These are phyloP conservation scores for Lasioglossum albipes DNA, from an alignment of 1,140 invertebrate species.

Conservation along the genomic window DNA sequence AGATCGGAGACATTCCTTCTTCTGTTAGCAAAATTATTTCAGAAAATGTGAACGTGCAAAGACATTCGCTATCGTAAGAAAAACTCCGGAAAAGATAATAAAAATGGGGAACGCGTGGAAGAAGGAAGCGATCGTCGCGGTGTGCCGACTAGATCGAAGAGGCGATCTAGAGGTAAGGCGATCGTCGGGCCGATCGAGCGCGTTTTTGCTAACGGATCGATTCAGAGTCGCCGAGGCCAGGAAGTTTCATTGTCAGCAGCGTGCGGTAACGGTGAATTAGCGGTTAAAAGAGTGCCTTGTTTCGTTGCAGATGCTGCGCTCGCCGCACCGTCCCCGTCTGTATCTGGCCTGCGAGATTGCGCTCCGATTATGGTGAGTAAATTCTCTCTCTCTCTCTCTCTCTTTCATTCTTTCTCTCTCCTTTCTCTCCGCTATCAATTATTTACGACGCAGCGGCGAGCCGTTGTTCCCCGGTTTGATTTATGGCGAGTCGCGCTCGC, in stretches of 20 bases:
- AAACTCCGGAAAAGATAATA: too few relatives aligned
- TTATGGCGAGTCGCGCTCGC: conserved; percentile 21
- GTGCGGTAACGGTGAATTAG: conserved; percentile 57
- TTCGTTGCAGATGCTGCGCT: conserved; percentile 62
- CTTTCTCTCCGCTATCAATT: conserved; percentile 42
- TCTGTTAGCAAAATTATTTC: too few relatives aligned
- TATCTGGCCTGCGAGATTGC: conserved; percentile 58
- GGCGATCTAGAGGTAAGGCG: neutral
- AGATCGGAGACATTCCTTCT: too few relatives aligned
- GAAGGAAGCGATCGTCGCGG: neutral
- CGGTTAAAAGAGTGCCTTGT: conserved; percentile 49
- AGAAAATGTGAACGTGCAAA: too few relatives aligned
- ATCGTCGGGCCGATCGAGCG: conserved; percentile 30
- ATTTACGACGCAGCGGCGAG: conserved; percentile 52
- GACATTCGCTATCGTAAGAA: too few relatives aligned
- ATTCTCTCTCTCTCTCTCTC: conserved; percentile 5
- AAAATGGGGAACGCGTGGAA: neutral
- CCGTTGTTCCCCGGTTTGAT: conserved; percentile 34
- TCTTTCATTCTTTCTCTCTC: neutral
- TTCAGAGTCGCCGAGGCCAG: neutral
- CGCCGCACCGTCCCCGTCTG: conserved; percentile 44
- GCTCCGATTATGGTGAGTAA: conserved; percentile 67
- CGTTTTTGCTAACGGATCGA: conserved; percentile 7
- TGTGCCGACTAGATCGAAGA: neutral
- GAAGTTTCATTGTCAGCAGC: conserved; percentile 28